phyloP scores from a whole-genome alignment of 2,113 vertebrate genomes.

The Coturnix japonica region DNA sequence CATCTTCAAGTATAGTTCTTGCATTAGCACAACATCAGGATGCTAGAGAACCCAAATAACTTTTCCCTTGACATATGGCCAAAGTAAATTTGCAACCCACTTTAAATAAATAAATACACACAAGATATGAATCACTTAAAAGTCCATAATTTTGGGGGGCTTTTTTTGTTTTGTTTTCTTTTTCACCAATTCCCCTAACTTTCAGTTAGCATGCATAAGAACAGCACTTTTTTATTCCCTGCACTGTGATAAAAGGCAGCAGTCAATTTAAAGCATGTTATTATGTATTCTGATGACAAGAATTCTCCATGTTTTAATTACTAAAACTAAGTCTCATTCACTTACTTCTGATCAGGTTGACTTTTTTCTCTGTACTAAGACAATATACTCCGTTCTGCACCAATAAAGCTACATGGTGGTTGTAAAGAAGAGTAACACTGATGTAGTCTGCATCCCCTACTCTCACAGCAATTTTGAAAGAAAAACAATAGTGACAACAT shows the following conservation, averaged over 20 bases:
- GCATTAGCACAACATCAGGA: neutral
- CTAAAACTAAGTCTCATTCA: neutral
- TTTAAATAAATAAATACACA: neutral
- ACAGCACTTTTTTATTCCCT: neutral
- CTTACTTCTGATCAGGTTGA: neutral
- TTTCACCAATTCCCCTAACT: neutral
- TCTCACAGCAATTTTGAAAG: neutral
- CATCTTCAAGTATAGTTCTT: neutral
- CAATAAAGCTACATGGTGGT: rapidly evolving
- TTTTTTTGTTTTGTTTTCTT: neutral
- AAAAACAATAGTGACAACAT: neutral
- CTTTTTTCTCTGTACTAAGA: neutral
- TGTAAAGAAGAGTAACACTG: neutral
- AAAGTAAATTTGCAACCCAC: neutral
- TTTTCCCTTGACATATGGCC: neutral
- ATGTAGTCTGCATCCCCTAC: neutral
- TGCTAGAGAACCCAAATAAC: neutral
- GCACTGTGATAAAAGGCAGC: neutral
- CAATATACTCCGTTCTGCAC: neutral
- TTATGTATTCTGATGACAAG: neutral
- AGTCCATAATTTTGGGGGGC: too few relatives aligned
- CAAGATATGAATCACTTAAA: neutral
- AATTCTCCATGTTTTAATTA: neutral
- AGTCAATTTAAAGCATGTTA: neutral
- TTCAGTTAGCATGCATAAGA: neutral